Evolutionary conservation across 1,140 invertebrate genomes (phyloP).

Genomic region (Vanessa tameamea): DNA sequence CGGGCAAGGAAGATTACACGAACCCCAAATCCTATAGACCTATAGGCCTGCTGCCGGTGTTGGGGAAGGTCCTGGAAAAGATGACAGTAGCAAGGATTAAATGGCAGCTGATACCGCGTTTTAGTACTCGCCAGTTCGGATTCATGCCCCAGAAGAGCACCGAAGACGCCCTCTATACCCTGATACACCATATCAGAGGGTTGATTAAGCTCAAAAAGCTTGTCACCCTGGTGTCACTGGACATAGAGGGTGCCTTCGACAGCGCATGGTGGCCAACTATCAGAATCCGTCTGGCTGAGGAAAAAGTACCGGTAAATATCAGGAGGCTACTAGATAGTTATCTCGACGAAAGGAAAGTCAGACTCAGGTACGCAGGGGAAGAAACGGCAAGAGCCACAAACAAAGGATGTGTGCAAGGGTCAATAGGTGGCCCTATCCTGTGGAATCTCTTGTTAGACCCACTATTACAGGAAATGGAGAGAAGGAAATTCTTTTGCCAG

Average conservation of each 20-base stretch:
- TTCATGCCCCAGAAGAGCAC: slow-evolving; percentile 1
- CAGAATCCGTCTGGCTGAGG: background rate
- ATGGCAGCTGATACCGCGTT: background rate
- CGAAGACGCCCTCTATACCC: background rate
- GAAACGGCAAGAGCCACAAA: background rate
- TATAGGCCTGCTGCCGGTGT: background rate
- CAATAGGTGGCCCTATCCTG: background rate
- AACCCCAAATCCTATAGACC: background rate
- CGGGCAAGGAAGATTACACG: background rate
- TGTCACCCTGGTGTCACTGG: background rate
- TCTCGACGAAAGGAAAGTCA: background rate
- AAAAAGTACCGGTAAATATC: background rate
- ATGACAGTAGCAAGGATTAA: background rate
- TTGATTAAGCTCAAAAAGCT: background rate
- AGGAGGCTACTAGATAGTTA: background rate
- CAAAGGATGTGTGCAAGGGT: background rate
- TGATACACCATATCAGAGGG: background rate
- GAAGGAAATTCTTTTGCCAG: background rate
- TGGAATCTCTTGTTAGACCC: background rate
- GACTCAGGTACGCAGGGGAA: background rate
- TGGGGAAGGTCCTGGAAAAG: background rate
- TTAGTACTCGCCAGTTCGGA: slow-evolving; percentile 6
- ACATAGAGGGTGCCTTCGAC: no score
- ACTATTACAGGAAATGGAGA: background rate
- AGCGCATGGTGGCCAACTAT: background rate